These are phyloP conservation scores for Agrotis segetum DNA, from an alignment of 2,888 invertebrate genomes.

Conservation along the genomic window DNA sequence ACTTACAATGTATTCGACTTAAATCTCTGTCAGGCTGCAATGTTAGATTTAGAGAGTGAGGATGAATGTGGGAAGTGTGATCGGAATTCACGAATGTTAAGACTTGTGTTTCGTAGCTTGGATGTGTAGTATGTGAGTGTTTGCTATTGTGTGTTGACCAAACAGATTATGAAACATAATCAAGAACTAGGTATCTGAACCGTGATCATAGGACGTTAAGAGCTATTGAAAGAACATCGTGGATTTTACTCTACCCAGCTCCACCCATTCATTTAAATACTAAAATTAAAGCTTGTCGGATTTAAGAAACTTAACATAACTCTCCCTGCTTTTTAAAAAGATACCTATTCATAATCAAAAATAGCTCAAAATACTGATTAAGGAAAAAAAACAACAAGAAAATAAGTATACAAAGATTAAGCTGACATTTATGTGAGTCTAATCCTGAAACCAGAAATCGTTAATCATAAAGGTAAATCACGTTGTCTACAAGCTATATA, in stretches of 20 bases:
- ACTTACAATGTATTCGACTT: conserved; percentile 60
- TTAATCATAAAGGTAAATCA: conserved; percentile 1
- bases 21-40: conserved; percentile 63
- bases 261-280: too few species aligned
- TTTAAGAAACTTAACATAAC: too few species aligned
- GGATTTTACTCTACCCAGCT: too few species aligned
- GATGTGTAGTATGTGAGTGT: not conserved
- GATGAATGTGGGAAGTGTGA: conserved; percentile 33
- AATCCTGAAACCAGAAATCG: not conserved
- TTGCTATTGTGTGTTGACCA: too few species aligned
- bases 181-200: too few species aligned
- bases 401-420: conserved; percentile 1
- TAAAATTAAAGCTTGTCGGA: too few species aligned
- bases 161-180: too few species aligned
- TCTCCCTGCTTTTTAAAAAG: too few species aligned
- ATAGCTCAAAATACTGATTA: not conserved
- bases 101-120: not conserved
- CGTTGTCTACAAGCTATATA: not conserved
- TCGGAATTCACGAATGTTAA: conserved; percentile 24
- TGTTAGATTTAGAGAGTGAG: conserved; percentile 55
- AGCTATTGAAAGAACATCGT: too few species aligned
- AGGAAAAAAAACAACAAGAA: not conserved
- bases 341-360: too few species aligned
- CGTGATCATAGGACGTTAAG: too few species aligned
- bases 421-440: conserved; percentile 3